Evolutionary conservation across 2,888 invertebrate species (phyloP).

Genomic region (Drosophila acutilabella): DNA sequence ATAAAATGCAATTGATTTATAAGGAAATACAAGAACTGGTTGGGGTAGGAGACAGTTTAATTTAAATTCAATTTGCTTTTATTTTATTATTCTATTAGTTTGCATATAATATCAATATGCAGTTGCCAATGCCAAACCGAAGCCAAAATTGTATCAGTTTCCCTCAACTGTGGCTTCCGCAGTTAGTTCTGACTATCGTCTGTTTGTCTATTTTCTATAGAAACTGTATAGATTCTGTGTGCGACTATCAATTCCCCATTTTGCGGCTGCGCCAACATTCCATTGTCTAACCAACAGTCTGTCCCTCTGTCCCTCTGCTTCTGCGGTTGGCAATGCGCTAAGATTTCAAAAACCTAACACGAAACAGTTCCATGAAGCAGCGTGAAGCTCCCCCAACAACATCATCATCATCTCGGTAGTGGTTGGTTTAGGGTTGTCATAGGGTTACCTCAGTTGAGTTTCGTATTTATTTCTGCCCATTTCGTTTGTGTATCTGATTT

Average conservation of each 20-base stretch:
- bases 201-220: not conserved
- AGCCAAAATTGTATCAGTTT: slow-evolving; percentile 53
- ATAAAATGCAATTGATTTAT: slow-evolving; percentile 60
- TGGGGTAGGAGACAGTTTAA: not conserved
- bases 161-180: slow-evolving; percentile 60
- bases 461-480: slow-evolving; percentile 27
- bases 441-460: slow-evolving; percentile 39
- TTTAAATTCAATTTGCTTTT: not conserved
- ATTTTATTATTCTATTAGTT: slow-evolving; percentile 20
- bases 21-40: slow-evolving; percentile 39
- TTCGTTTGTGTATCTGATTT: slow-evolving; percentile 64
- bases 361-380: slow-evolving; percentile 2
- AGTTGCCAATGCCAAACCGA: slow-evolving; percentile 44
- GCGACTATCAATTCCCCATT: slow-evolving; percentile 14
- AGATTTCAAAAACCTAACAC: slow-evolving; percentile 51
- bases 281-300: slow-evolving; percentile 30
- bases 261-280: slow-evolving; percentile 67
- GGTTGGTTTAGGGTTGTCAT: slow-evolving; percentile 7
- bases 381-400: slow-evolving; percentile 7
- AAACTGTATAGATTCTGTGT: slow-evolving; percentile 17
- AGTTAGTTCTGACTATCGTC: slow-evolving; percentile 19
- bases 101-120: slow-evolving; percentile 1
- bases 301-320: slow-evolving; percentile 4
- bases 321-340: slow-evolving; percentile 60
- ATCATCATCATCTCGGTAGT: slow-evolving; percentile 4